Percentiles rank a stretch among this genome's conserved stretches.
Evolutionary conservation across 2,113 vertebrate species (phyloP).

Genomic region (Syrrhaptes paradoxus): DNA sequence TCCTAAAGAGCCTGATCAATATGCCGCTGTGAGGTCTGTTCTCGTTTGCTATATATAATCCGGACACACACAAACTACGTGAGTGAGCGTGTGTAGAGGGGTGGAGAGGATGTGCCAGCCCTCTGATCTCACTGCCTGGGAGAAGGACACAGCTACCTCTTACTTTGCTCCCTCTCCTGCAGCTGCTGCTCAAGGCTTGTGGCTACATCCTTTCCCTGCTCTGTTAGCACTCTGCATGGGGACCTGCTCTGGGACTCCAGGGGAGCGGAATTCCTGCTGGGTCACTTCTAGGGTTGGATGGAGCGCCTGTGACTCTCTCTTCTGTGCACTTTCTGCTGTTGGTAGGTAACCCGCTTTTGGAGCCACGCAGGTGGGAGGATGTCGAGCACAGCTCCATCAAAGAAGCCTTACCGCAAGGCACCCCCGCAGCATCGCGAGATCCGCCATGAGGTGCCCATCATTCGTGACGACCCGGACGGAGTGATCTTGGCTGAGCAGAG

Average conservation of each 20-base stretch:
- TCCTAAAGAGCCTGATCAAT: slow-evolving; percentile 75
- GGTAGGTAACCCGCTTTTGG: slow-evolving; percentile 30
- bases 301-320: neutral
- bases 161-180: slow-evolving; percentile 39
- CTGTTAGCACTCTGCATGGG: slow-evolving; percentile 38
- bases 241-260: neutral
- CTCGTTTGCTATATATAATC: slow-evolving; percentile 75
- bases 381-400: slow-evolving; percentile 83
- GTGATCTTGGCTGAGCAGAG: slow-evolving; percentile 74
- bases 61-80: slow-evolving; percentile 24
- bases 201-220: slow-evolving; percentile 2
- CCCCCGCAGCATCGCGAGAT: slow-evolving; percentile 94
- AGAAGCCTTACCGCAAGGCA: slow-evolving; percentile 97
- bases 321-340: slow-evolving; percentile 56
- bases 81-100: neutral
- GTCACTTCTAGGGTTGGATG: neutral
- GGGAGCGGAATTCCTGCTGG: neutral
- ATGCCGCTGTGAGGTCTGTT: slow-evolving; percentile 63
- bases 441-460: slow-evolving; percentile 77
- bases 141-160: slow-evolving; percentile 44
- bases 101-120: slow-evolving; percentile 59
- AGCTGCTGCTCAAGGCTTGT: slow-evolving; percentile 39
- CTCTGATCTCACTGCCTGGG: slow-evolving; percentile 39
- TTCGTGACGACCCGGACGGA: slow-evolving; percentile 76
- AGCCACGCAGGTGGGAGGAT: slow-evolving; percentile 76